Conservation (phyloP, 1,140 invertebrate species). For the Calliphora vicina region DNA sequence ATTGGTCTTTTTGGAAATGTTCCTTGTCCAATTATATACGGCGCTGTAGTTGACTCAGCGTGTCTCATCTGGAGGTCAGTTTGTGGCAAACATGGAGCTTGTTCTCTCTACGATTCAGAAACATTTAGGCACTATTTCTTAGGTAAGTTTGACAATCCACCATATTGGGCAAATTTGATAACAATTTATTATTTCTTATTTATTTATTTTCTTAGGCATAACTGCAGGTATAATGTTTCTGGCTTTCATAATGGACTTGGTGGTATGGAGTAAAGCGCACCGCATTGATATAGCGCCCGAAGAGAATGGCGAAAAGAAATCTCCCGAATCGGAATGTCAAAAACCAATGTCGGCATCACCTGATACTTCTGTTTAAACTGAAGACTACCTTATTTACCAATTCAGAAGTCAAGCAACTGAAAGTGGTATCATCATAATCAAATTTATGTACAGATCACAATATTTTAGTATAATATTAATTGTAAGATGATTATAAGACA, state of each 20-base stretch:
- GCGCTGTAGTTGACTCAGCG: slow-evolving; percentile 88
- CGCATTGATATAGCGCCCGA: slow-evolving; percentile 73
- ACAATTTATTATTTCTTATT: no score
- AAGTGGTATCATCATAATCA: no score
- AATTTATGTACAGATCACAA: no score
- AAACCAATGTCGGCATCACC: slow-evolving; percentile 41
- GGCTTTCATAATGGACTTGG: slow-evolving; percentile 82
- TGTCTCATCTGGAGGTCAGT: slow-evolving; percentile 87
- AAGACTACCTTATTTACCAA: slow-evolving; percentile 35
- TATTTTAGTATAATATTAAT: no score
- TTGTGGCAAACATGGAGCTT: slow-evolving; percentile 81
- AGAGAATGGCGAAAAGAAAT: slow-evolving; percentile 48
- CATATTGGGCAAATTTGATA: no score
- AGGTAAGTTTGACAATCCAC: slow-evolving; percentile 69
- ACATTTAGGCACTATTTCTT: slow-evolving; percentile 86
- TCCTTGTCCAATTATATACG: slow-evolving; percentile 92
- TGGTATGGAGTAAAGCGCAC: slow-evolving; percentile 84
- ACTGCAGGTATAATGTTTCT: slow-evolving; percentile 82
- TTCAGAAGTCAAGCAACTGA: no score
- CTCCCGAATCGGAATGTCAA: slow-evolving; percentile 38
- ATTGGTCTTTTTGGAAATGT: slow-evolving; percentile 93
- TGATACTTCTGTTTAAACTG: slow-evolving; percentile 51
- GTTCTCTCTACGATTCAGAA: slow-evolving; percentile 85
- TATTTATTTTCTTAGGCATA: slow-evolving; percentile 73
- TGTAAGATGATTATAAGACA: no score